These are phyloP conservation scores for Oreonectes daqikongensis DNA, from an alignment of 2,797 vertebrate species.

Conservation along the genomic window DNA sequence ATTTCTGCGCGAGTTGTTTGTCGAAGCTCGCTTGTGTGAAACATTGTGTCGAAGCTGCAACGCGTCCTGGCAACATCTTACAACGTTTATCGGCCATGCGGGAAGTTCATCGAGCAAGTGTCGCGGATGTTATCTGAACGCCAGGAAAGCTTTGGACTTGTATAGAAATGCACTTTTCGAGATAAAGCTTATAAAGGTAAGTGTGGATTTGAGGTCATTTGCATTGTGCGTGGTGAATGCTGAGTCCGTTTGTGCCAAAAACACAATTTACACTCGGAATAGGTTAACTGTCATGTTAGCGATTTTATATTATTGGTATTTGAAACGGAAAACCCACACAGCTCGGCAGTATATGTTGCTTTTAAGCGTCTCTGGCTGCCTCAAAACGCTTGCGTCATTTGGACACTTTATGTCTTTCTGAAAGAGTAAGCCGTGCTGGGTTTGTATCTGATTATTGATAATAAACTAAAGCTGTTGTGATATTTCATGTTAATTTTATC, in stretches of 20 bases:
- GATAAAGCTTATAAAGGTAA: slow-evolving; percentile 33
- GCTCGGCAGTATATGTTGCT: not conserved
- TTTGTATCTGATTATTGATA: not conserved
- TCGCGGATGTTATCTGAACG: not conserved
- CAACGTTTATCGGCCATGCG: slow-evolving; percentile 13
- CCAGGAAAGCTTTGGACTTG: not conserved
- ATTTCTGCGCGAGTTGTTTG: slow-evolving; percentile 11
- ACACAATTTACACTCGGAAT: too few species aligned
- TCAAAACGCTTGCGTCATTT: slow-evolving; percentile 5
- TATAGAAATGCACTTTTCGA: slow-evolving; percentile 25
- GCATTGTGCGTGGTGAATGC: not conserved
- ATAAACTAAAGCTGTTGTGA: not conserved
- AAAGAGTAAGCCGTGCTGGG: not conserved
- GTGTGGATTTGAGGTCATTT: not conserved
- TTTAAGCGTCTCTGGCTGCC: not conserved
- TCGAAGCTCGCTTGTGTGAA: slow-evolving; percentile 11
- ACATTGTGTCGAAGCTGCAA: slow-evolving; percentile 17
- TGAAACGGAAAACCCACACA: not conserved
- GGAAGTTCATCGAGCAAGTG: slow-evolving; percentile 25
- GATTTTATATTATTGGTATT: not conserved
- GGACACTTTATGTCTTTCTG: not conserved
- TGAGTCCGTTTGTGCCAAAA: not conserved
- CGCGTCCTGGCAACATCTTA: slow-evolving; percentile 6
- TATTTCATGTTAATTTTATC: not conserved
- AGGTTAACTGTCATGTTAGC: too few species aligned